These are phyloP conservation scores for Eumaeus atala DNA, from an alignment of 1,140 invertebrate species.

Conservation along the genomic window DNA sequence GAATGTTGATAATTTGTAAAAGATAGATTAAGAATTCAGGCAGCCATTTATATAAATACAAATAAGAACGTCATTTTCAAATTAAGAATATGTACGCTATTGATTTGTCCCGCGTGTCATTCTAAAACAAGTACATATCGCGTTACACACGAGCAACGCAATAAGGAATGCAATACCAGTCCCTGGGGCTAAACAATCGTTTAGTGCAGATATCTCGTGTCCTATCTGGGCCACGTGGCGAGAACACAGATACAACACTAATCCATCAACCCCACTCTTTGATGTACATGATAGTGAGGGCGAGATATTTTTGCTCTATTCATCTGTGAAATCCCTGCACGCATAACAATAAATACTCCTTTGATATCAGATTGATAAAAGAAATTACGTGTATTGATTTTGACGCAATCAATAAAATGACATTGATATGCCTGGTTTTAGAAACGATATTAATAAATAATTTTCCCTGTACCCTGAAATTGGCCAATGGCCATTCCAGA, in stretches of 20 bases:
- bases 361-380: too few relatives aligned
- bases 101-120: not conserved
- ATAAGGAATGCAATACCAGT: slow-evolving; percentile 33
- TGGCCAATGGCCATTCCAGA: too few relatives aligned
- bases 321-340: slow-evolving; percentile 23
- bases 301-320: slow-evolving; percentile 25
- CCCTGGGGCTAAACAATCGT: slow-evolving; percentile 42
- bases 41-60: not conserved
- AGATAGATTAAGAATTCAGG: too few relatives aligned
- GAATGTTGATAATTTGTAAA: too few relatives aligned
- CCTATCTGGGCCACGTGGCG: slow-evolving; percentile 51
- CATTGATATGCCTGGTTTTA: too few relatives aligned
- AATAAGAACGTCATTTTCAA: too few relatives aligned
- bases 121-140: not conserved
- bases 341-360: too few relatives aligned
- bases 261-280: slow-evolving; percentile 65
- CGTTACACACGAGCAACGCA: slow-evolving; percentile 25
- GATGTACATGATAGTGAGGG: slow-evolving; percentile 41
- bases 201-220: slow-evolving; percentile 42
- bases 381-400: too few relatives aligned
- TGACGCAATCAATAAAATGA: too few relatives aligned
- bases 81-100: too few relatives aligned
- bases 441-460: too few relatives aligned
- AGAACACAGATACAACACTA: slow-evolving; percentile 37
- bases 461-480: too few relatives aligned